Percentiles rank a stretch among this genome's conserved stretches.
Evolutionary conservation across 2,888 invertebrate species (phyloP).

Genomic region (Xylota segnis): DNA sequence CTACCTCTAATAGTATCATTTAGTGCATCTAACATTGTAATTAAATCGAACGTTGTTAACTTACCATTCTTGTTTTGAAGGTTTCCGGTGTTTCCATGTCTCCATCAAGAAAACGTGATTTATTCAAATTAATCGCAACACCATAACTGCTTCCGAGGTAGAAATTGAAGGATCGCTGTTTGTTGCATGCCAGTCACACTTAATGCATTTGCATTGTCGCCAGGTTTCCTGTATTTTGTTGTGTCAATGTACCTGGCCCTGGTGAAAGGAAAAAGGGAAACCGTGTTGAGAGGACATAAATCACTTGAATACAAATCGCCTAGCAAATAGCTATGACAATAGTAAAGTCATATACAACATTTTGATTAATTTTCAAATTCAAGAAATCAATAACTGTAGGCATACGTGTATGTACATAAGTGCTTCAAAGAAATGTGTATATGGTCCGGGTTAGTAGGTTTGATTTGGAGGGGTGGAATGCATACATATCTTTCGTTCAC

Average conservation of each 20-base stretch:
- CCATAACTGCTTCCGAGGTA: slow-evolving; percentile 54
- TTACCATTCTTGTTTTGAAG: slow-evolving; percentile 14
- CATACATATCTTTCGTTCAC: no score
- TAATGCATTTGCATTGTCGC: slow-evolving; percentile 61
- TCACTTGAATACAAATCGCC: slow-evolving; percentile 55
- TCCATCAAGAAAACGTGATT: slow-evolving; percentile 37
- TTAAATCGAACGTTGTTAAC: neutral
- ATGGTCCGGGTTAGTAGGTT: no score
- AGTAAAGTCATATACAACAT: slow-evolving; percentile 23
- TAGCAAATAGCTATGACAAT: slow-evolving; percentile 39
- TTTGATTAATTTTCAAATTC: slow-evolving; percentile 38
- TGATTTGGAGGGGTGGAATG: no score
- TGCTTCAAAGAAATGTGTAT: neutral
- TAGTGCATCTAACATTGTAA: neutral
- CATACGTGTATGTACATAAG: neutral
- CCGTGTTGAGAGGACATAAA: slow-evolving; percentile 45
- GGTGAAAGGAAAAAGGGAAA: slow-evolving; percentile 51
- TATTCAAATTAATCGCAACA: slow-evolving; percentile 58
- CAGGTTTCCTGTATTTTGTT: slow-evolving; percentile 55
- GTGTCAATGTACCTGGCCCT: slow-evolving; percentile 37
- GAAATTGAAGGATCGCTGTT: slow-evolving; percentile 53
- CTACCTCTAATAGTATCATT: no score
- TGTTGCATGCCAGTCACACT: slow-evolving; percentile 64
- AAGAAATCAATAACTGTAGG: slow-evolving; percentile 29
- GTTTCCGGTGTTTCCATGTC: slow-evolving; percentile 25